Percentiles rank a stretch among this genome's conserved stretches.
Conservation (phyloP, 2,888 invertebrate species). For the Pterobdella sp. region DNA sequence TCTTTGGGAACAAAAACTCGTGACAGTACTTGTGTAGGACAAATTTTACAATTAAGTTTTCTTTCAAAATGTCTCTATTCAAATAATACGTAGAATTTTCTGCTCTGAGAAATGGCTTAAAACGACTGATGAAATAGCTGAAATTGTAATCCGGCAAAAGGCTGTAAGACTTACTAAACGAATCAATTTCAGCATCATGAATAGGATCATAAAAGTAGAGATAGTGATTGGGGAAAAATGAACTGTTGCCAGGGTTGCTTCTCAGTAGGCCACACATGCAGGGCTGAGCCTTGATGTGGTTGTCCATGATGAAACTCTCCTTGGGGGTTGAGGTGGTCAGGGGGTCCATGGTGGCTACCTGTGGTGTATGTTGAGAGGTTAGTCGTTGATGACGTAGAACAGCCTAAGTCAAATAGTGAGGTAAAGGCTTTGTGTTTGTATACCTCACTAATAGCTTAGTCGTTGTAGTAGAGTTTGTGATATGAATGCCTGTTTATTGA, state of each 20-base stretch:
- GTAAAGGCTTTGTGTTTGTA: too few species aligned
- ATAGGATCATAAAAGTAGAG: not conserved
- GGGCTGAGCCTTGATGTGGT: not conserved
- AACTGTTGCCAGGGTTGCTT: not conserved
- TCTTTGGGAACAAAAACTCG: not conserved
- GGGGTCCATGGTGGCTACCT: too few species aligned
- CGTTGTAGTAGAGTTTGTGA: too few species aligned
- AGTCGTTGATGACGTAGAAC: too few species aligned
- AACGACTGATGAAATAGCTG: too few species aligned
- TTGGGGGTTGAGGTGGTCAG: too few species aligned
- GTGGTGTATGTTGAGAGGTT: too few species aligned
- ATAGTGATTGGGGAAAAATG: not conserved
- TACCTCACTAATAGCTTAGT: too few species aligned
- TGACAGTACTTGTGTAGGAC: not conserved
- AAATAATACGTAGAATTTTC: not conserved
- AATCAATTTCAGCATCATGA: not conserved
- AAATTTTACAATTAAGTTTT: not conserved
- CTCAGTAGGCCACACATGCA: slow-evolving; percentile 6
- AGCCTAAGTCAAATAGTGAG: too few species aligned
- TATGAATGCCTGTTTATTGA: too few species aligned
- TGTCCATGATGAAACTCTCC: slow-evolving; percentile 1
- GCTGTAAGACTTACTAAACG: not conserved
- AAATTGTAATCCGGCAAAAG: not conserved
- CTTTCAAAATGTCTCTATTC: not conserved
- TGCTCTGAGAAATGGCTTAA: too few species aligned